Evolutionary conservation across 2,797 vertebrate species (phyloP), one percentile per base, ranked within the genome.

Genomic region (Microtus obscurus): DNA sequence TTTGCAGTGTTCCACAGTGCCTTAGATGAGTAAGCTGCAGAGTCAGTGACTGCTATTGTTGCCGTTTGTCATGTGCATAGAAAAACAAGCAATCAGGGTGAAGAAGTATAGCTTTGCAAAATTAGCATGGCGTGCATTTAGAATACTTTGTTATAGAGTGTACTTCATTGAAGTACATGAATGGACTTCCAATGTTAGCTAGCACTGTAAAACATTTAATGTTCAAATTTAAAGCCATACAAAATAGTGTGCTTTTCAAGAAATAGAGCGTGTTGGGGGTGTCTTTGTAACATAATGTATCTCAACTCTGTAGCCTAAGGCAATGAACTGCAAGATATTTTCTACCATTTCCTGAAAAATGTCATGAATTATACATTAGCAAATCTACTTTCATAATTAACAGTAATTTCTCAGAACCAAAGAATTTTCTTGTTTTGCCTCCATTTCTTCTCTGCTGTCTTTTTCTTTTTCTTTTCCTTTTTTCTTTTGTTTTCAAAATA

Each of bases 361-460:
- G 61, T 80, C 94, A 87, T 96, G 86, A 93, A 95, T 96, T 97
- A 88, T 91, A 40, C 65, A 87, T 94, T 77, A 94, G 45, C 45
- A 73, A 67, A 69, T 31, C 74, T 69, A 78, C 80, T 83, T 89
- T 31, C 25, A 5, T 59, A 21, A 31, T 90, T 34, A 80, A 40
- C 53, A n/a, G 13, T 73, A 87, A 65, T 48, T 53, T 63, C 40
- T 67, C 65, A 37, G 27, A 61, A 45, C 40, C 19, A 51, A 59
- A 76, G 6, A 85, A 10, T 76, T 53, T 5, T 6, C 40, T 45
- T 83, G 27, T 25, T 51, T 91, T 29, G 89, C 4, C 23, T n/a
- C 6, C 11, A 2, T 45, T 51, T 65, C 40, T 82, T 87, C 76
- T 69, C 19, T 14, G 34, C 3, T 40, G 37, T 56, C 16, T 40